These are phyloP conservation scores for Harpia harpyja DNA, from an alignment of 2,797 vertebrate species.

Conservation along the genomic window DNA sequence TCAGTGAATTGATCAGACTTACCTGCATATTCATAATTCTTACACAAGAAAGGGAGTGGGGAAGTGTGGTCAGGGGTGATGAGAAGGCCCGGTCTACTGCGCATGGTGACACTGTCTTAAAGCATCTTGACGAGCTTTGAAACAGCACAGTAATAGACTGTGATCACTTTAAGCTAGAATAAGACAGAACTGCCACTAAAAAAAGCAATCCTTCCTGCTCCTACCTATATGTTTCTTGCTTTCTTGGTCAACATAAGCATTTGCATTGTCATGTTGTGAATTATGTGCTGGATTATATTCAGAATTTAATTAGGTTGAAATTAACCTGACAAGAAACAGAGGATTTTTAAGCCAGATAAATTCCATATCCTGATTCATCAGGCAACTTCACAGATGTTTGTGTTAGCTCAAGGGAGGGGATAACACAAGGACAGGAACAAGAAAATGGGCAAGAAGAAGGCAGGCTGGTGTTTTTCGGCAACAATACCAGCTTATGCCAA, in stretches of 20 bases:
- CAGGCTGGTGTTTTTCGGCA: not conserved
- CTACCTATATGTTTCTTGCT: not conserved
- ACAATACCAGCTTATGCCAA: not conserved
- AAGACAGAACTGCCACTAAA: not conserved
- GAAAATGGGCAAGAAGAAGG: not conserved
- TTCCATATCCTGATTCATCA: not conserved
- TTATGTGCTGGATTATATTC: not conserved
- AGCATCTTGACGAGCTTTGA: not conserved
- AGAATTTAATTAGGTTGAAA: conserved; percentile 6
- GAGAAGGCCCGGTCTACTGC: not conserved
- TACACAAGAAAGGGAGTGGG: not conserved
- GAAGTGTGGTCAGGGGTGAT: not conserved
- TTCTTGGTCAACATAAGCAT: not conserved
- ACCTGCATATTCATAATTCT: not conserved
- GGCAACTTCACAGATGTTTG: not conserved
- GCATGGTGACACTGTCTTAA: not conserved
- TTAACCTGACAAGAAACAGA: not conserved
- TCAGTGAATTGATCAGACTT: not conserved
- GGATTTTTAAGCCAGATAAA: not conserved
- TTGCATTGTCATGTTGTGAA: not conserved
- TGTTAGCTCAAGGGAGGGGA: not conserved
- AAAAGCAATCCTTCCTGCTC: not conserved
- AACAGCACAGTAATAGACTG: not conserved
- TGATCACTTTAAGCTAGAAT: not conserved
- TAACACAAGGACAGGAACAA: not conserved